Evolutionary conservation across 2,113 vertebrate genomes (phyloP).

Genomic region (Stomatorhinus ivindoensis): DNA sequence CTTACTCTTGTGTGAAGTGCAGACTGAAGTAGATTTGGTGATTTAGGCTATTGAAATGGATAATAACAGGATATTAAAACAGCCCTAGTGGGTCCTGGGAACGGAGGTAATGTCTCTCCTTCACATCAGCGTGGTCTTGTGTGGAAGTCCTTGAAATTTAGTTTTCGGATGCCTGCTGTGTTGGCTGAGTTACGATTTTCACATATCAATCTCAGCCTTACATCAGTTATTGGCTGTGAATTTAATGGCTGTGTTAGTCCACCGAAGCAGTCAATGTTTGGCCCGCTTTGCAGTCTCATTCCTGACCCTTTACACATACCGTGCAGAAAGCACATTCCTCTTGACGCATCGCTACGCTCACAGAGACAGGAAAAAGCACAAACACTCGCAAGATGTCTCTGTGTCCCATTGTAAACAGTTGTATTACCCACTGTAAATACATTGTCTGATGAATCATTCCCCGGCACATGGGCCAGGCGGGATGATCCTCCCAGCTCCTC

Average conservation of each 20-base stretch:
- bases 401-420: constrained; percentile 48
- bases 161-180: constrained; percentile 22
- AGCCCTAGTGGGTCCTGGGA: constrained; percentile 20
- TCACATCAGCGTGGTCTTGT: constrained; percentile 19
- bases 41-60: constrained; percentile 13
- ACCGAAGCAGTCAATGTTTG: constrained; percentile 33
- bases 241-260: constrained; percentile 30
- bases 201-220: constrained; percentile 19
- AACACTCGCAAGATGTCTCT: constrained; percentile 44
- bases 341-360: constrained; percentile 32
- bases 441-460: constrained; percentile 33
- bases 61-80: constrained; percentile 45
- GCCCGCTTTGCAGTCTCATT: constrained; percentile 4
- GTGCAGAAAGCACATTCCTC: not conserved
- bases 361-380: constrained; percentile 44
- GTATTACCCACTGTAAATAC: constrained; percentile 49
- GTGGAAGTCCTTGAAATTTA: constrained; percentile 30
- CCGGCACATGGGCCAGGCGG: not conserved
- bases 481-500: not conserved
- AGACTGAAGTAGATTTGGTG: not conserved
- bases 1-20: constrained; percentile 6
- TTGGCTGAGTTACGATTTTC: constrained; percentile 20
- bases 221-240: constrained; percentile 36
- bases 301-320: constrained; percentile 35
- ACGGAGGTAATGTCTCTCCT: constrained; percentile 22